A percentile compares a stretch with the other conserved stretches of the same genome.
Evolutionary conservation across 2,797 vertebrate genomes (phyloP).

Genomic region (Sylvia borin): DNA sequence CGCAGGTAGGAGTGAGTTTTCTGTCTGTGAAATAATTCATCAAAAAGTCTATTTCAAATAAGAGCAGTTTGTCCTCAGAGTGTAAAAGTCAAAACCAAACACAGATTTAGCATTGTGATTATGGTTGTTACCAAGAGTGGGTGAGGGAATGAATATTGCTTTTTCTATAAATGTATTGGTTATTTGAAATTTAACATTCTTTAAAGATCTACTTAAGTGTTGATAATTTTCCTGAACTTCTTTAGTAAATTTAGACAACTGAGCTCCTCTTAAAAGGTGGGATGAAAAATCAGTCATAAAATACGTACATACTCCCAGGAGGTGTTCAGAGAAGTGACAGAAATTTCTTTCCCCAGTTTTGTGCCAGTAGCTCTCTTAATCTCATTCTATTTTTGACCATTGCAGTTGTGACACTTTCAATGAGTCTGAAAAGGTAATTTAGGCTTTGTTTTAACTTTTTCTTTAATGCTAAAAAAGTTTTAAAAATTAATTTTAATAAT

Average conservation of each 20-base stretch:
- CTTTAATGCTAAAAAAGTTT: neutral
- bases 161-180: neutral
- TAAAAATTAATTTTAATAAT: no score
- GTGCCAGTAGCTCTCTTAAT: neutral
- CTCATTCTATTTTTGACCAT: neutral
- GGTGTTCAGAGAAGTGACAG: neutral
- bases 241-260: neutral
- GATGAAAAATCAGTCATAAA: neutral
- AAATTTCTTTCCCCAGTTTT: neutral
- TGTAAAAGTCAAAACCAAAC: neutral
- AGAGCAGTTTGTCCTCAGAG: neutral
- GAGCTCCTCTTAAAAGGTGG: neutral
- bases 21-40: neutral
- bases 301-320: neutral
- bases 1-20: neutral
- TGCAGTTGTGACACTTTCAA: neutral
- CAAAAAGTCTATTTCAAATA: neutral
- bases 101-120: neutral
- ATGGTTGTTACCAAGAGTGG: neutral
- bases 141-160: neutral
- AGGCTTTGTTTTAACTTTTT: neutral
- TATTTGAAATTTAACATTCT: neutral
- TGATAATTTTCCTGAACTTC: neutral
- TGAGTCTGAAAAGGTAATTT: neutral
- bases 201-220: neutral